Conservation (phyloP, 2,113 vertebrate genomes). For the Penelope pileata region DNA sequence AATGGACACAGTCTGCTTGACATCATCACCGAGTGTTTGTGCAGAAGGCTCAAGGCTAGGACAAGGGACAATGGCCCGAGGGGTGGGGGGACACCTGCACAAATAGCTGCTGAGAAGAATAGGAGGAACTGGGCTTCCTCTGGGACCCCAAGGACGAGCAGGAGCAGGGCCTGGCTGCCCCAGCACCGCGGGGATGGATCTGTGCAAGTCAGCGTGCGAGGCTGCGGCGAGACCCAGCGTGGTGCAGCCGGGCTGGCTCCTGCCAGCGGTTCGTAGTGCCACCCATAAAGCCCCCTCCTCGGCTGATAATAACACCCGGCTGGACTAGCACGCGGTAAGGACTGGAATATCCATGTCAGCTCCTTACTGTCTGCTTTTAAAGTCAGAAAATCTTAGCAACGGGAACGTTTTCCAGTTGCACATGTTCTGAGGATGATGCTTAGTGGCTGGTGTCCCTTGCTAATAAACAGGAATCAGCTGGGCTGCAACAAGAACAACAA, state of each 20-base stretch:
- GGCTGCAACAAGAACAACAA: neutral
- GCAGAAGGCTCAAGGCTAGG: neutral
- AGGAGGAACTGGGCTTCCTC: conserved; percentile 47
- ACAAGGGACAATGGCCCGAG: neutral
- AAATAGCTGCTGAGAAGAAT: conserved; percentile 13
- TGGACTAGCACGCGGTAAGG: neutral
- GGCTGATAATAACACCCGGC: neutral
- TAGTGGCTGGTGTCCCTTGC: neutral
- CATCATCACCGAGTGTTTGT: neutral
- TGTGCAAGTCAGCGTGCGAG: neutral
- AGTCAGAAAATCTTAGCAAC: neutral
- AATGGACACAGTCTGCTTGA: neutral
- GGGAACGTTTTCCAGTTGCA: neutral
- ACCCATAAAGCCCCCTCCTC: neutral
- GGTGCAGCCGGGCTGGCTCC: neutral
- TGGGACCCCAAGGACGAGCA: neutral
- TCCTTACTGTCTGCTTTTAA: neutral
- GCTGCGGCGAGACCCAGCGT: neutral
- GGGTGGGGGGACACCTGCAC: neutral
- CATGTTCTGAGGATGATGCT: neutral
- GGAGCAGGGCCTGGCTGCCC: neutral
- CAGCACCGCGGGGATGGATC: neutral
- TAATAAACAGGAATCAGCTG: neutral
- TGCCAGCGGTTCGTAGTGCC: neutral
- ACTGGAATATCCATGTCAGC: neutral